phyloP scores from a whole-genome alignment of 2,113 vertebrate species.

The Zosterops japonicus region DNA sequence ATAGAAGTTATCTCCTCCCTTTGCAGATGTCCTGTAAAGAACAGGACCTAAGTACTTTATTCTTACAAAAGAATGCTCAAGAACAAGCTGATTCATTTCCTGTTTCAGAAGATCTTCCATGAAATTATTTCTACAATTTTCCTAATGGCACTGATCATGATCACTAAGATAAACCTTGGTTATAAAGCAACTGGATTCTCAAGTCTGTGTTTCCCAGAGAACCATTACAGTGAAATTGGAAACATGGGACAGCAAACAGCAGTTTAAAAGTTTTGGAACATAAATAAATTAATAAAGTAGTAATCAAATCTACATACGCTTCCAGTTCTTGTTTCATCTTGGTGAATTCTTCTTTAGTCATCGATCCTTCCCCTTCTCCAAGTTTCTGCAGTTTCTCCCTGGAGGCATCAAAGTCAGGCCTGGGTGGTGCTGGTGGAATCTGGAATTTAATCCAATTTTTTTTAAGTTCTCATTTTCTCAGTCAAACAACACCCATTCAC shows the following conservation, averaged over 20 bases:
- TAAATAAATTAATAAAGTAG: not conserved
- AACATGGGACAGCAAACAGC: conserved; percentile 19
- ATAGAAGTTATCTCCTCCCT: not conserved
- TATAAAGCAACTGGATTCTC: not conserved
- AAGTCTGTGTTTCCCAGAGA: conserved; percentile 29
- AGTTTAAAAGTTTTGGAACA: not conserved
- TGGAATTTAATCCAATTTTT: conserved; percentile 60
- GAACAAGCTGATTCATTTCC: not conserved
- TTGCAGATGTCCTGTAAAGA: not conserved
- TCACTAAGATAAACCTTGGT: conserved; percentile 18
- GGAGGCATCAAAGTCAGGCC: conserved; percentile 97
- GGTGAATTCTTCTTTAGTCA: conserved; percentile 99
- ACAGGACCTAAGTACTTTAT: not conserved
- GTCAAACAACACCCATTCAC: not conserved
- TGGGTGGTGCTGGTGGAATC: conserved; percentile 96
- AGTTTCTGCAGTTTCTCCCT: conserved; percentile 98
- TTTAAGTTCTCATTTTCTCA: not conserved
- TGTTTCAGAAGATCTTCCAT: not conserved
- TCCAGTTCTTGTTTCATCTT: conserved; percentile 99
- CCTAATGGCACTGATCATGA: conserved; percentile 76
- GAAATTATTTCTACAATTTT: conserved; percentile 64
- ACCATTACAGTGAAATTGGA: conserved; percentile 29
- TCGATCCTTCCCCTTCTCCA: conserved; percentile 97
- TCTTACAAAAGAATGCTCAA: not conserved
- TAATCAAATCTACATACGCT: conserved; percentile 81